These are phyloP conservation scores for Turritopsis rubra DNA, from an alignment of 30 jellyfish, hydroid and myxozoan genomes.

Conservation along the genomic window DNA sequence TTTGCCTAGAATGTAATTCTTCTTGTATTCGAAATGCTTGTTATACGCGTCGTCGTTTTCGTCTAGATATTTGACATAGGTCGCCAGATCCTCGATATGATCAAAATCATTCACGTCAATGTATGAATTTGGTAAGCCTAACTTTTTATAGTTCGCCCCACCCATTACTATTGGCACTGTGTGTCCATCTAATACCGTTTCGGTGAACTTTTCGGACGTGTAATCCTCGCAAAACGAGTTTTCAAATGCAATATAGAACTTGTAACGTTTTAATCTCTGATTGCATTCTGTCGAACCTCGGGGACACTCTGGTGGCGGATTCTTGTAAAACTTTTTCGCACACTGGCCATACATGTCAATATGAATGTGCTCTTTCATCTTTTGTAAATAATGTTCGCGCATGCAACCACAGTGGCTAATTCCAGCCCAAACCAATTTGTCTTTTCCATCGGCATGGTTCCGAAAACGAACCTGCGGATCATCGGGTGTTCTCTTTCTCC, in stretches of 20 bases:
- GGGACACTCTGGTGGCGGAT: slow-evolving; percentile 43
- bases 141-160: slow-evolving; percentile 60
- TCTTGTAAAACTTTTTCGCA: slow-evolving; percentile 49
- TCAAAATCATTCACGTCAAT: slow-evolving; percentile 59
- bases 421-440: slow-evolving; percentile 48
- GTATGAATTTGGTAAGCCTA: slow-evolving; percentile 54
- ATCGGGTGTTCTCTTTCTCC: slow-evolving; percentile 37
- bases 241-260: slow-evolving; percentile 77
- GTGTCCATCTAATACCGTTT: slow-evolving; percentile 61
- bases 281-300: slow-evolving; percentile 41
- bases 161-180: slow-evolving; percentile 86
- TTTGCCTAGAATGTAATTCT: slow-evolving; percentile 44
- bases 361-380: slow-evolving; percentile 43
- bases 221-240: slow-evolving; percentile 67
- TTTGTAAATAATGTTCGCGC: slow-evolving; percentile 65
- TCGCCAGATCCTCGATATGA: slow-evolving; percentile 56
- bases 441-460: slow-evolving; percentile 69
- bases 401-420: slow-evolving; percentile 78
- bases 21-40: slow-evolving; percentile 53
- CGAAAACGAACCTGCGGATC: slow-evolving; percentile 23
- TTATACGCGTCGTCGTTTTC: slow-evolving; percentile 73
- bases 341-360: slow-evolving; percentile 73
- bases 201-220: slow-evolving; percentile 50
- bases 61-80: slow-evolving; percentile 52
- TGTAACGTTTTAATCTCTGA: slow-evolving; percentile 43